Base-by-base conservation (phyloP, 2,888 invertebrate genomes). In the Psococerastis gibbosa region DNA sequence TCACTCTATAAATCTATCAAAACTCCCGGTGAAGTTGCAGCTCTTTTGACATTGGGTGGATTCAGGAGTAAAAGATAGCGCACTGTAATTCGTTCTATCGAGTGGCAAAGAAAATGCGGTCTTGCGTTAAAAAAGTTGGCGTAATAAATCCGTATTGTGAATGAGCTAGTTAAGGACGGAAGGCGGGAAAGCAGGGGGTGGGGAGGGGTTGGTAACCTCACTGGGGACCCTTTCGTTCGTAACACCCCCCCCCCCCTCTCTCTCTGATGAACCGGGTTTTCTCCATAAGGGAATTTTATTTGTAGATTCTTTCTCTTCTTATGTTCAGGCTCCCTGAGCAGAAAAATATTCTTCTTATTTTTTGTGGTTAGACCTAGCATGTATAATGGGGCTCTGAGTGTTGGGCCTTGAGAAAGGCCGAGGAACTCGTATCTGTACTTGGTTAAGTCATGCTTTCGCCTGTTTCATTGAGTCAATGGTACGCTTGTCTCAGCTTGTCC, bases 1-100 rank as follows among this genome's bases (percentile, higher is more conserved):
- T n/a, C n/a, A n/a, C n/a, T n/a, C n/a, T 22, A 38, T 38, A 38
- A 38, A 38, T 38, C 38, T 38, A 38, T 38, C 38, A 38, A 38
- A 38, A 38, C 18, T 38, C 6, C 33, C 5, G 31, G n/a, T 9
- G 35, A 38, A 38, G 22, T 9, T 20, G 20, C 13, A 38, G 20
- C 20, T 5, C 20, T 38, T 38, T 38, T 38, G 38, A 38, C 38
- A 38, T 15, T 38, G 17, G 33, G 15, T 33, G 33, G 33, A 33
- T 33, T n/a, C 33, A 6, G 33, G 17, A 9, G 6, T 16, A 38
- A 38, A 38, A 38, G 38, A 38, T 38, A 38, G 38, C 18, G n/a
- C 17, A 20, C 20, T 38, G 17, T 38, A 38, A 38, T 38, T 38
- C 38, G 38, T 38, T 38, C 38, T 38, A 38, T 38, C 38, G 38